These are phyloP conservation scores for Acropternis orthonyx DNA, from an alignment of 2,797 vertebrate species.

Conservation along the genomic window DNA sequence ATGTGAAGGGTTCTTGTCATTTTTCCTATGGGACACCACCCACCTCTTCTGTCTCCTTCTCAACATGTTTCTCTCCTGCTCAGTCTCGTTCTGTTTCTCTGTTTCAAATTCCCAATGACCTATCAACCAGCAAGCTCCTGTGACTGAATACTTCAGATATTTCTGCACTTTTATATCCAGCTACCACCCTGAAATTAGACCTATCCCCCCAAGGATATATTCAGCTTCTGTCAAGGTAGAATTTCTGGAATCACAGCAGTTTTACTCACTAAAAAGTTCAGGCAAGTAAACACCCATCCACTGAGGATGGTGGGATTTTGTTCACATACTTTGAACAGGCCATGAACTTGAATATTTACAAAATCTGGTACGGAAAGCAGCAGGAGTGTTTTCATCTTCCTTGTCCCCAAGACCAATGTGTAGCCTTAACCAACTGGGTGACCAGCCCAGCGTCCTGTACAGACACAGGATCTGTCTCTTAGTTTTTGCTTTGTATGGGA, in stretches of 20 bases:
- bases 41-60: not conserved
- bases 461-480: not conserved
- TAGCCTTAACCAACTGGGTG: not conserved
- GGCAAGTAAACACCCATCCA: not conserved
- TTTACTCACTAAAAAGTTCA: not conserved
- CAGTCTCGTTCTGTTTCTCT: not conserved
- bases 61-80: not conserved
- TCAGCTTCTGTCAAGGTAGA: not conserved
- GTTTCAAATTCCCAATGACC: not conserved
- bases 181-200: conserved; percentile 3
- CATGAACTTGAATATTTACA: not conserved
- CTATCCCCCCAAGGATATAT: not conserved
- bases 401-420: not conserved
- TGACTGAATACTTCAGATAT: not conserved
- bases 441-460: not conserved
- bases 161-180: not conserved
- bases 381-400: not conserved
- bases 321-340: not conserved
- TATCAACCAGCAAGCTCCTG: not conserved
- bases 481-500: not conserved
- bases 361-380: not conserved
- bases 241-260: not conserved
- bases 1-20: not conserved
- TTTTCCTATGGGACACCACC: not conserved
- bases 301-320: not conserved